Conservation (phyloP, 2,888 invertebrate species). For the Muschampia plurimacula region DNA sequence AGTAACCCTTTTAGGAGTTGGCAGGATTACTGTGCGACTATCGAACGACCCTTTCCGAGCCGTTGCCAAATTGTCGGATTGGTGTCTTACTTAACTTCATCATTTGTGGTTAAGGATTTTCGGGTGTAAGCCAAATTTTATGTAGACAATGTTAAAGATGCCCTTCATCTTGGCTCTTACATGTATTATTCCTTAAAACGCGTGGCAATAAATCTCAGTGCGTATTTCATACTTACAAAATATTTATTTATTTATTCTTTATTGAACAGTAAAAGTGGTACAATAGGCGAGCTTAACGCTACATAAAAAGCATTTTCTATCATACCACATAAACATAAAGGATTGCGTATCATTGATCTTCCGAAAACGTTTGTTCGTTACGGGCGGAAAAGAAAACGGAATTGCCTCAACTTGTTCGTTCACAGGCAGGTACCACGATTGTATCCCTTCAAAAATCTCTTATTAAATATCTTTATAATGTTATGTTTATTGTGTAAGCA, state of each 20-base stretch:
- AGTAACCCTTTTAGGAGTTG: neutral
- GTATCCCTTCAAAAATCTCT: too few relatives aligned
- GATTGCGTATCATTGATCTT: neutral
- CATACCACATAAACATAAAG: neutral
- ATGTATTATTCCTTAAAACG: neutral
- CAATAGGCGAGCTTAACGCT: too few relatives aligned
- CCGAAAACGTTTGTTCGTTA: neutral
- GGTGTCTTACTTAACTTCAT: neutral
- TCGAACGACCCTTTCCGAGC: slow-evolving; percentile 1
- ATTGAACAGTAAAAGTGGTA: too few relatives aligned
- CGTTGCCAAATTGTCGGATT: slow-evolving; percentile 16
- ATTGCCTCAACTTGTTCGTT: neutral
- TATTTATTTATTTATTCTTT: too few relatives aligned
- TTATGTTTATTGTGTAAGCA: neutral
- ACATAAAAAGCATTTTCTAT: too few relatives aligned
- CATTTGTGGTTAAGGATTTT: neutral
- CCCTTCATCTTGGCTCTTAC: neutral
- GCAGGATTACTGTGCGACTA: slow-evolving; percentile 19
- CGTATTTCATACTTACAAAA: too few relatives aligned
- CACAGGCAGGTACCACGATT: neutral
- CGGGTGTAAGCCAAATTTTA: neutral
- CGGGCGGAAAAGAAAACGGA: neutral
- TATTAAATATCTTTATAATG: neutral
- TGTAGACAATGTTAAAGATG: neutral
- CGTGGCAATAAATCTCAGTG: neutral